Evolutionary conservation across 2,888 invertebrate genomes (phyloP).

Genomic region (Leuctra nigra): DNA sequence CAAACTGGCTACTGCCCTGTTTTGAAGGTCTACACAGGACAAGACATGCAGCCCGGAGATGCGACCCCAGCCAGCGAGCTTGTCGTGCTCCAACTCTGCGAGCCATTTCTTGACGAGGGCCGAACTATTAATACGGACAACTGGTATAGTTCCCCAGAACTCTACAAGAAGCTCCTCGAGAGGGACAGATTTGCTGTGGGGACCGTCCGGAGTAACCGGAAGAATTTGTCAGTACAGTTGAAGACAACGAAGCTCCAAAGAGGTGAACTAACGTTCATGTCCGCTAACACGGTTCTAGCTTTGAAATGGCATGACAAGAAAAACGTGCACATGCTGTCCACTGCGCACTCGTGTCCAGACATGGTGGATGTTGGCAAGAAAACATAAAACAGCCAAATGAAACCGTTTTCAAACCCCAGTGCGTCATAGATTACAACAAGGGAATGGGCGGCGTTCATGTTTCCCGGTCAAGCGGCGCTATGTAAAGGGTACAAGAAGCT

Average conservation of each 20-base stretch:
- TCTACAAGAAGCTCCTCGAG: not conserved
- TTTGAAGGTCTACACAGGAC: too few relatives aligned
- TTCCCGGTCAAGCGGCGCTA: too few relatives aligned
- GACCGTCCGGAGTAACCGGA: not conserved
- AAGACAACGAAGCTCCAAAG: too few relatives aligned
- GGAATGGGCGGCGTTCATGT: not conserved
- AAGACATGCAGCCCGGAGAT: too few relatives aligned
- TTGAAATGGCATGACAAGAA: too few relatives aligned
- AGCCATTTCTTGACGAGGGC: not conserved
- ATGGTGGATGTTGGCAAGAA: not conserved
- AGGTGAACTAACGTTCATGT: too few relatives aligned
- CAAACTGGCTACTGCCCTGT: conserved; percentile 10
- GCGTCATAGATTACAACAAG: not conserved
- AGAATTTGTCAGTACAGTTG: not conserved
- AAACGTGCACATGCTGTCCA: not conserved
- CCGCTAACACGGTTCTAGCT: too few relatives aligned
- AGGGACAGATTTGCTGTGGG: not conserved
- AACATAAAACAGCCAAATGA: not conserved
- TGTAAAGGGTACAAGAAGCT: too few relatives aligned
- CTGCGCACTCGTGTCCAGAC: not conserved
- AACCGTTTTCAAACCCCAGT: not conserved
- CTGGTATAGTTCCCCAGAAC: not conserved
- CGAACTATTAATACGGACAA: not conserved
- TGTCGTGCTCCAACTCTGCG: too few relatives aligned
- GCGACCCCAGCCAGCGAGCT: too few relatives aligned